Conservation (phyloP, 2,888 invertebrate species). For the Temnothorax ravouxi region DNA sequence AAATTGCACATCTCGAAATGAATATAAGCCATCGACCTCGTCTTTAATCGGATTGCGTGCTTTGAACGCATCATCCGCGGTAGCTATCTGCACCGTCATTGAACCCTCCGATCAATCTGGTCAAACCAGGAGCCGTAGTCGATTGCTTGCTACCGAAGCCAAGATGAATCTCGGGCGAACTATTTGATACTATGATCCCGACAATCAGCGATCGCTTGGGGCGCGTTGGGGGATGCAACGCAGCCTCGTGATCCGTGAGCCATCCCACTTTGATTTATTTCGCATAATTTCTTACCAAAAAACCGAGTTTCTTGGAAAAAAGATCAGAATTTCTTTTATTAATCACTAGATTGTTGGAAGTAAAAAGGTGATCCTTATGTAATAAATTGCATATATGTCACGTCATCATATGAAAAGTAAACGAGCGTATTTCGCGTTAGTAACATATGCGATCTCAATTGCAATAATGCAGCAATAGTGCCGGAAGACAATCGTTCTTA, state of each 20-base stretch:
- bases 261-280: constrained; percentile 1
- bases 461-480: background rate
- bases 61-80: constrained; percentile 50
- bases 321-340: background rate
- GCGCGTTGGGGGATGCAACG: constrained; percentile 1
- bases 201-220: constrained; percentile 47
- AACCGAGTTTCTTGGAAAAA: background rate
- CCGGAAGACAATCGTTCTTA: constrained; percentile 11
- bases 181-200: constrained; percentile 40
- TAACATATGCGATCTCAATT: background rate
- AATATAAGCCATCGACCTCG: constrained; percentile 14
- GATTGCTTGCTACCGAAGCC: constrained; percentile 49
- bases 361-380: background rate
- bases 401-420: background rate
- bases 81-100: constrained; percentile 69
- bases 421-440: background rate
- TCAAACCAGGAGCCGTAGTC: constrained; percentile 44
- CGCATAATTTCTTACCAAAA: constrained; percentile 16
- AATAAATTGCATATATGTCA: background rate
- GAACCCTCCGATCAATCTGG: constrained; percentile 63
- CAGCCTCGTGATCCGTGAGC: constrained; percentile 10
- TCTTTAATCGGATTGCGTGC: constrained; percentile 49
- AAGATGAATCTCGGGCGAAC: constrained; percentile 50
- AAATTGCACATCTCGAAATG: constrained; percentile 3
- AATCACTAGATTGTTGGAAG: background rate